Evolutionary conservation across 2,888 invertebrate species (phyloP).

Genomic region (Agrochola lychnidis): DNA sequence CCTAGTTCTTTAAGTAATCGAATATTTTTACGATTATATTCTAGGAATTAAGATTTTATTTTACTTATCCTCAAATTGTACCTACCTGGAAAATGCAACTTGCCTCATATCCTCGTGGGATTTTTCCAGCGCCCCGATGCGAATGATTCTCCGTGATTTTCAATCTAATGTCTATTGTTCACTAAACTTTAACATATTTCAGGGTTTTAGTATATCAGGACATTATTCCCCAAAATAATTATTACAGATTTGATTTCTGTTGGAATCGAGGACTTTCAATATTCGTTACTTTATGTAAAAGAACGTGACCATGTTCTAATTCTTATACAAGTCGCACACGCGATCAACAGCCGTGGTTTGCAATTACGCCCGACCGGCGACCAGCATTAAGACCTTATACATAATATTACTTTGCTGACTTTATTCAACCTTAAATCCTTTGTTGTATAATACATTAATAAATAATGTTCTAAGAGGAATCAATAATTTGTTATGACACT

Average conservation of each 20-base stretch:
- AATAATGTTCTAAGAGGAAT: constrained; percentile 3
- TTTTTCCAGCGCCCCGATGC: constrained; percentile 2
- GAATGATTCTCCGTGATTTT: neutral
- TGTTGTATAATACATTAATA: constrained; percentile 34
- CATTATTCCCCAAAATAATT: neutral
- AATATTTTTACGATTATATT: neutral
- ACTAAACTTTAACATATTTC: neutral
- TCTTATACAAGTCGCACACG: constrained; percentile 48
- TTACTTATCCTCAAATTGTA: neutral
- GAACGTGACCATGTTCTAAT: constrained; percentile 32
- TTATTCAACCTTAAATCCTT: constrained; percentile 24
- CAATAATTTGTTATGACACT: neutral
- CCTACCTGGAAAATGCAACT: neutral
- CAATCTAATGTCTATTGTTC: neutral
- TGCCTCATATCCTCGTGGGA: neutral
- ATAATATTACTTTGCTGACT: constrained; percentile 19
- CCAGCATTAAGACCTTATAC: constrained; percentile 24
- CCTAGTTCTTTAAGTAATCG: neutral
- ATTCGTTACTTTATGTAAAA: constrained; percentile 30
- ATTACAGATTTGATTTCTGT: neutral
- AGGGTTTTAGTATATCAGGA: neutral
- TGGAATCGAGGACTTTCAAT: constrained; percentile 2
- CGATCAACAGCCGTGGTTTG: constrained; percentile 46
- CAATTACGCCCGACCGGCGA: constrained; percentile 42
- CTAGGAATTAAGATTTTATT: neutral